These are phyloP conservation scores for Elephantulus edwardii DNA, from an alignment of 2,113 vertebrate species.

Conservation along the genomic window DNA sequence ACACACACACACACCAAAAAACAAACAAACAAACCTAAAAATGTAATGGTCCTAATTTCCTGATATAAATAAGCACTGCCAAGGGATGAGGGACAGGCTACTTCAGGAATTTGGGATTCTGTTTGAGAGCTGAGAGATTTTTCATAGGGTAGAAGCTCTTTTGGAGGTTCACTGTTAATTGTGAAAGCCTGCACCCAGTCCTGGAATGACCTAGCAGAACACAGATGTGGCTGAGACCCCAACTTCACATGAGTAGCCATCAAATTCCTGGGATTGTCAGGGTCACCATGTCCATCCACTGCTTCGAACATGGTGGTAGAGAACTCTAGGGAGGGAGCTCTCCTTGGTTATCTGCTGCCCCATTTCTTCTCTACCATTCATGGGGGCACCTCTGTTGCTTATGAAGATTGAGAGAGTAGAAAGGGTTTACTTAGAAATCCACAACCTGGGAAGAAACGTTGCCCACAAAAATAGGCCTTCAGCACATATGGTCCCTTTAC, in stretches of 20 bases:
- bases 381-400: conserved; percentile 53
- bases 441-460: conserved; percentile 60
- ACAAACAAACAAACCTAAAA: no score
- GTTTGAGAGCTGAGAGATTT: conserved; percentile 35
- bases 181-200: neutral
- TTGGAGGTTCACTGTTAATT: neutral
- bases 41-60: conserved; percentile 78
- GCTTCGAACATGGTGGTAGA: conserved; percentile 34
- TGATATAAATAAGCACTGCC: conserved; percentile 77
- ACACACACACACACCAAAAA: no score
- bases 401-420: conserved; percentile 50
- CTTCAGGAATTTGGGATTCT: conserved; percentile 49
- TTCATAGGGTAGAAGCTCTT: conserved; percentile 3
- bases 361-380: conserved; percentile 42
- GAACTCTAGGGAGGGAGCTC: conserved; percentile 21
- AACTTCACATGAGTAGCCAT: neutral
- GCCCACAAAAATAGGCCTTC: conserved; percentile 9
- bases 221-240: neutral
- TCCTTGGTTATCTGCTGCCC: conserved; percentile 22
- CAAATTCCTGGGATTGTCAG: conserved; percentile 53
- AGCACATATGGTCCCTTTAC: conserved; percentile 15
- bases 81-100: conserved; percentile 58
- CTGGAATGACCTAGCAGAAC: neutral
- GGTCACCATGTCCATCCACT: conserved; percentile 41
- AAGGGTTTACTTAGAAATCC: conserved; percentile 60